Evolutionary conservation across 2,888 invertebrate genomes (phyloP).

Genomic region (Tipula vernalis): DNA sequence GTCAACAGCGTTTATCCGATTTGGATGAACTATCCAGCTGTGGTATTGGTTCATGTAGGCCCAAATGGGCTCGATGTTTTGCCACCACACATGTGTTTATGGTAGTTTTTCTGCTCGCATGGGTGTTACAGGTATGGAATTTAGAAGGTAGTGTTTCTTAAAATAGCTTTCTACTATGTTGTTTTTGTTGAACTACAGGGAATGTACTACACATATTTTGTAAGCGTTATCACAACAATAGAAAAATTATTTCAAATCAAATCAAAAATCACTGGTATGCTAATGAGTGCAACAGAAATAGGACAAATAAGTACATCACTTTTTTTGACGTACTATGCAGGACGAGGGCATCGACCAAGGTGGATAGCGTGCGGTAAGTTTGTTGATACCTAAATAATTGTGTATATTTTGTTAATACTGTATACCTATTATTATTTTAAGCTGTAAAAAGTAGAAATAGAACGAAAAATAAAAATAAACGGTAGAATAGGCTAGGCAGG

Average conservation of each 20-base stretch:
- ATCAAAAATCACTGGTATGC: slow-evolving; percentile 78
- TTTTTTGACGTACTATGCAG: slow-evolving; percentile 78
- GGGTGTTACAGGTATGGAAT: slow-evolving; percentile 49
- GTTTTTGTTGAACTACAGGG: slow-evolving; percentile 36
- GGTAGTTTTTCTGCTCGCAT: slow-evolving; percentile 75
- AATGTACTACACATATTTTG: slow-evolving; percentile 90
- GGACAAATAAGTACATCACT: slow-evolving; percentile 86
- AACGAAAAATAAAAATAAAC: neutral
- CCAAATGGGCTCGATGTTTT: slow-evolving; percentile 61
- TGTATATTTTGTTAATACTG: neutral
- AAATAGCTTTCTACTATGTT: slow-evolving; percentile 28
- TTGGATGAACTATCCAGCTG: slow-evolving; percentile 41
- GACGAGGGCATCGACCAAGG: slow-evolving; percentile 81
- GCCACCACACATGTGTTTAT: slow-evolving; percentile 83
- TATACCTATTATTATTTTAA: neutral
- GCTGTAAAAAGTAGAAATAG: neutral
- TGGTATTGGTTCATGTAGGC: slow-evolving; percentile 68
- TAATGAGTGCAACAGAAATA: slow-evolving; percentile 84
- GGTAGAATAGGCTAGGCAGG: neutral
- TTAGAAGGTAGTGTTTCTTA: neutral
- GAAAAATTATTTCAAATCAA: slow-evolving; percentile 87
- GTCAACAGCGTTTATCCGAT: slow-evolving; percentile 20
- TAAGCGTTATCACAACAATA: slow-evolving; percentile 84
- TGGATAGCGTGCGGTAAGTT: slow-evolving; percentile 75
- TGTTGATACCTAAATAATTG: neutral